Conservation (phyloP, 2,888 invertebrate species). For the Vandiemenella viatica region DNA sequence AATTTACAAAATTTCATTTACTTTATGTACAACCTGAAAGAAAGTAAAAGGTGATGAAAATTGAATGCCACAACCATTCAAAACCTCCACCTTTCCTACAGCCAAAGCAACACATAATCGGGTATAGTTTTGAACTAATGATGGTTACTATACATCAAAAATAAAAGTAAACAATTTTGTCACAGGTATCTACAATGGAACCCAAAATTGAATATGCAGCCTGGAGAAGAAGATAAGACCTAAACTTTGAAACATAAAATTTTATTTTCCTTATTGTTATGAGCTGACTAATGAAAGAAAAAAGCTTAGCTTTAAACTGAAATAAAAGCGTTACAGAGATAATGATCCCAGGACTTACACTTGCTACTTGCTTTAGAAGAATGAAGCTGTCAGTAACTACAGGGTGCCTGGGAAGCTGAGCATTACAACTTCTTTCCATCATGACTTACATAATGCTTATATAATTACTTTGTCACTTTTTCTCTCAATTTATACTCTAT, state of each 20-base stretch:
- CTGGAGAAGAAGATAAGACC: background rate
- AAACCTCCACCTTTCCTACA: too few relatives aligned
- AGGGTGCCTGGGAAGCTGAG: background rate
- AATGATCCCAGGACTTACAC: constrained; percentile 7
- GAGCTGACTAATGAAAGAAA: constrained; percentile 1
- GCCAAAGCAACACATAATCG: too few relatives aligned
- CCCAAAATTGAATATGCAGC: background rate
- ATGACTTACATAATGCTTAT: background rate
- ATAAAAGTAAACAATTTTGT: too few relatives aligned
- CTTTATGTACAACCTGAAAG: too few relatives aligned
- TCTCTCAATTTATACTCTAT: background rate
- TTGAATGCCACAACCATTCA: too few relatives aligned
- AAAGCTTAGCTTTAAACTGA: background rate
- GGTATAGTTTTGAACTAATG: too few relatives aligned
- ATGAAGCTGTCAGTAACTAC: background rate
- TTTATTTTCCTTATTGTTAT: background rate
- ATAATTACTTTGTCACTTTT: background rate
- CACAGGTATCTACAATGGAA: background rate
- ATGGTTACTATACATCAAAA: too few relatives aligned
- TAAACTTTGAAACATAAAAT: background rate
- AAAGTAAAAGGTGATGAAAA: too few relatives aligned
- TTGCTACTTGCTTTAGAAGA: constrained; percentile 4
- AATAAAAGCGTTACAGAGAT: constrained; percentile 2
- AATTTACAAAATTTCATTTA: too few relatives aligned
- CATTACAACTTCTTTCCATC: too few relatives aligned